Percentiles rank a stretch among this genome's conserved stretches.
Evolutionary conservation across 37 sponge, comb jelly and placozoan genomes (phyloP).

Genomic region (Aphrocallistes beatrix): DNA sequence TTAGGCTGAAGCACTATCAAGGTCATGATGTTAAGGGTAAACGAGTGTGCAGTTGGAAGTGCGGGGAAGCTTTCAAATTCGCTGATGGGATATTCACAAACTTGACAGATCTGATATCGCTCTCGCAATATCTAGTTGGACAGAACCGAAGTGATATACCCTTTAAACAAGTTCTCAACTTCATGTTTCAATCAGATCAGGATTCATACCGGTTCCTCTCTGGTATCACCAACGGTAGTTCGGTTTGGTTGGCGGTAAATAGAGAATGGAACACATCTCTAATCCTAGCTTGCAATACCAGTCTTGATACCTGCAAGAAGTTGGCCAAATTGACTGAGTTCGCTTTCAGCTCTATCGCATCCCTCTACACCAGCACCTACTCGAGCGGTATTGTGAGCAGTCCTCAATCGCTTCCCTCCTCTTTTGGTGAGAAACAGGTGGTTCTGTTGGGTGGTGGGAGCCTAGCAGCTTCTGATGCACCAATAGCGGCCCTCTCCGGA

Average conservation of each 20-base stretch:
- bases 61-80: conserved; percentile 11
- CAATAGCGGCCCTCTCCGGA: background rate
- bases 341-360: background rate
- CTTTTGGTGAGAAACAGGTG: conserved; percentile 6
- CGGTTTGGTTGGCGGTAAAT: background rate
- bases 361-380: background rate
- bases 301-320: conserved; percentile 15
- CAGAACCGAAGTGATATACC: background rate
- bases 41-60: background rate
- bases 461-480: background rate
- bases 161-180: background rate
- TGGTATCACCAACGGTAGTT: background rate
- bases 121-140: background rate
- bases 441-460: background rate
- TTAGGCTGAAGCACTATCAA: background rate
- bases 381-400: background rate
- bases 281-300: conserved; percentile 6
- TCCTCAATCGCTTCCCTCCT: background rate
- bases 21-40: background rate
- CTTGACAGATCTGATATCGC: background rate
- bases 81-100: background rate
- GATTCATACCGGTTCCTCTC: background rate
- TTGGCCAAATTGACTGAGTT: background rate
- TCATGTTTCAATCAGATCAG: background rate
- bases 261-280: background rate